Conservation (phyloP, 2,888 invertebrate genomes). For the Muscina levida region DNA sequence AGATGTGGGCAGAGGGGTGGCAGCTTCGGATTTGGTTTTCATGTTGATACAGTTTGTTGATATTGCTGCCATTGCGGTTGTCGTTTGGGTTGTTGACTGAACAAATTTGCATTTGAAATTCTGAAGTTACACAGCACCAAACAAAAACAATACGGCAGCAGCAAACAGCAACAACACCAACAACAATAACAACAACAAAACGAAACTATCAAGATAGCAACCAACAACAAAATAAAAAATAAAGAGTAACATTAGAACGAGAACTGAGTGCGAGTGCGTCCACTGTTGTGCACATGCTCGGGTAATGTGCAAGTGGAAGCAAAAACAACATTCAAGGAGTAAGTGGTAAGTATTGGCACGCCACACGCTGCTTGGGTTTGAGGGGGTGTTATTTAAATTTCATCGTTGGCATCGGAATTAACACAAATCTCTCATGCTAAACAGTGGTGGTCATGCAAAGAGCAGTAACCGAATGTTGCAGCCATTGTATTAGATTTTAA, state of each 20-base stretch:
- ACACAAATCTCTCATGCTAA: background rate
- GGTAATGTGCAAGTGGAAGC: too few species aligned
- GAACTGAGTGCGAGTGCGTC: constrained; percentile 44
- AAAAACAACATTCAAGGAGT: background rate
- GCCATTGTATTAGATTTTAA: too few species aligned
- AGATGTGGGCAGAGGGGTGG: constrained; percentile 35
- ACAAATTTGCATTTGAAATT: constrained; percentile 63
- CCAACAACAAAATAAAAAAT: constrained; percentile 1
- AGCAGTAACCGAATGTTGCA: too few species aligned
- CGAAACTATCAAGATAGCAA: background rate
- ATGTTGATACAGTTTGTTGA: constrained; percentile 34
- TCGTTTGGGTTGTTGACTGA: constrained; percentile 37
- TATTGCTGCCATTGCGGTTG: background rate
- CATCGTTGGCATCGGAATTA: background rate
- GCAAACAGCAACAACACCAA: background rate
- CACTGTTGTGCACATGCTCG: constrained; percentile 55
- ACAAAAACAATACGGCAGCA: background rate
- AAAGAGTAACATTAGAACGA: background rate
- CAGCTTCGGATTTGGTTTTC: background rate
- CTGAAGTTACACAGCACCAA: constrained; percentile 26
- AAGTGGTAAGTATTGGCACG: background rate
- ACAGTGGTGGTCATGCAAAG: background rate
- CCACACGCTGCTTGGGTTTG: background rate
- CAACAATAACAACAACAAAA: background rate
- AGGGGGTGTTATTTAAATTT: constrained; percentile 13